These are phyloP conservation scores for Campopleginae sp. DNA, from an alignment of 2,888 invertebrate species.

Conservation along the genomic window DNA sequence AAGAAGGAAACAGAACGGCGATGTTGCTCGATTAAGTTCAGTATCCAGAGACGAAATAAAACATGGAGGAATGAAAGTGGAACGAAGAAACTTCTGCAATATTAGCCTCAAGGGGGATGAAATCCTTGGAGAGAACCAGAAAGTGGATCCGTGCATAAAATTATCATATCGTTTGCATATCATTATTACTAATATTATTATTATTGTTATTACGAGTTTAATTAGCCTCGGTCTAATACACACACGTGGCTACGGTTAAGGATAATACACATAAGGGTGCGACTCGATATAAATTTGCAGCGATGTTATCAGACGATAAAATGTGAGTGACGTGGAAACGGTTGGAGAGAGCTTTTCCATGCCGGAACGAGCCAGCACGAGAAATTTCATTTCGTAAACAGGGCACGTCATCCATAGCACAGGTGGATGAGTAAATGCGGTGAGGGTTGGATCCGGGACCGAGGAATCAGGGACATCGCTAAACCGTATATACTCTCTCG, in stretches of 20 bases:
- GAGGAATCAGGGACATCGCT: conserved; percentile 18
- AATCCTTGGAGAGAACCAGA: background rate
- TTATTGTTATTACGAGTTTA: background rate
- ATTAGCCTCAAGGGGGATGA: background rate
- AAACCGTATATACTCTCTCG: conserved; percentile 30
- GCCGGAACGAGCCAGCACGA: conserved; percentile 6
- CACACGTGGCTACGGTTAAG: background rate
- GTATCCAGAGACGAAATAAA: conserved; percentile 4
- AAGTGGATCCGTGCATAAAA: conserved; percentile 6
- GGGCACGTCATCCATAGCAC: conserved; percentile 20
- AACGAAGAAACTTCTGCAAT: conserved; percentile 5
- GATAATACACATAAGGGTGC: background rate
- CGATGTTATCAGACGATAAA: background rate
- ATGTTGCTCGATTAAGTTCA: background rate
- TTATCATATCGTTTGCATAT: conserved; percentile 22
- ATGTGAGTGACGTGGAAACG: background rate
- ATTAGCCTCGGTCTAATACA: background rate
- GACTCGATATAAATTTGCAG: background rate
- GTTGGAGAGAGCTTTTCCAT: background rate
- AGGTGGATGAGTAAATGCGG: conserved; percentile 3
- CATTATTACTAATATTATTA: conserved; percentile 5
- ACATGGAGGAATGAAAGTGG: conserved; percentile 3
- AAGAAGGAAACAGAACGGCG: background rate
- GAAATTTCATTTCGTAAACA: conserved; percentile 52
- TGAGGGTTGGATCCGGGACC: background rate